Evolutionary conservation across 2,113 vertebrate species (phyloP), one percentile per base, ranked within the genome.

Genomic region (Parus major): DNA sequence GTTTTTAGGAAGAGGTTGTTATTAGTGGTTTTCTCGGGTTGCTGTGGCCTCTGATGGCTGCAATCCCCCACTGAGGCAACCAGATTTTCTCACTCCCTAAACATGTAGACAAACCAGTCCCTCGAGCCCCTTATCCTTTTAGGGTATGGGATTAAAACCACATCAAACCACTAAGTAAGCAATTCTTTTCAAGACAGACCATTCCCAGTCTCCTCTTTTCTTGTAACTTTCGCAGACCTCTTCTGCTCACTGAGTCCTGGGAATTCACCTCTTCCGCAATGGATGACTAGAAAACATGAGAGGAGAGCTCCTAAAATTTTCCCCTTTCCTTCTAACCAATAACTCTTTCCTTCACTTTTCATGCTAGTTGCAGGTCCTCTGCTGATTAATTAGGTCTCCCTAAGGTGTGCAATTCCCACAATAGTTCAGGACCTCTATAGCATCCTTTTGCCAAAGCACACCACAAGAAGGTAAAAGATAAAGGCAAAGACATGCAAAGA

Each of bases 21-120:
- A 83, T 91, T 91, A 95, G 77, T 65, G 84, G 76, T 82, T 96
- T 95, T 87, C 73, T 66, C 1, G 0, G 52, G 81, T 77, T 89
- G 29, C 87, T 75, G 65, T 87, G 81, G 61, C 61, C 46, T 95
- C 46, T 69, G 75, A 85, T 52, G 57, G 50, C 63, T 79, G 63
- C 59, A 85, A 15, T 60, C 28, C 15, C 84, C 66, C 50, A 88
- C 66, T 61, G 70, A 93, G 78, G 13, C 70, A 79, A 80, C 77
- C 18, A 72, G 75, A 90, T 88, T 94, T 94, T 96, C 85, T 96
- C 92, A 93, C 70, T 95, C 82, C 63, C 55, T 80, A 88, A 92
- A 85, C 66, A 95, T 5, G 28, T 82, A 90, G 82, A 15, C 44
- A 93, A 93, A 96, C 36, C 88, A 82, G 77, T 77, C 70, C 50